Conservation (phyloP, 2,113 vertebrate genomes). For the Alouatta palliata region DNA sequence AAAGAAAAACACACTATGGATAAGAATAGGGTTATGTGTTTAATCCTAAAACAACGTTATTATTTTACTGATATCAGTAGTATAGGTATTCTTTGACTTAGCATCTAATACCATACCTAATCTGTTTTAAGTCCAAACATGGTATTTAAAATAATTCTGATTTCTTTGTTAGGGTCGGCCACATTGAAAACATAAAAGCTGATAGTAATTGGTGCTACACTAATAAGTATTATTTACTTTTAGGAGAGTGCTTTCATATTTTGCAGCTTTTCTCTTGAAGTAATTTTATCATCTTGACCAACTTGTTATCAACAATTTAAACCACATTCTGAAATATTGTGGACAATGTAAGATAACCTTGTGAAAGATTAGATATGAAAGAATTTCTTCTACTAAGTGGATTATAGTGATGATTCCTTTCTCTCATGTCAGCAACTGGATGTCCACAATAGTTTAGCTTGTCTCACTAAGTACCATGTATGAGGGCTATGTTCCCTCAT, state of each 20-base stretch:
- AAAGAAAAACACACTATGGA: not conserved
- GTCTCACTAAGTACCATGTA: not conserved
- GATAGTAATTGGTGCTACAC: not conserved
- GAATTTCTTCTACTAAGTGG: not conserved
- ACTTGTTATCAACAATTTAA: not conserved
- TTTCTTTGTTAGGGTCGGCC: not conserved
- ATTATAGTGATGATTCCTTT: not conserved
- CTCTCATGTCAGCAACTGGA: not conserved
- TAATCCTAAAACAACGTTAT: not conserved
- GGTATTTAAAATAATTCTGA: not conserved
- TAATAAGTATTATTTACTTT: not conserved
- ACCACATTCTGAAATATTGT: not conserved
- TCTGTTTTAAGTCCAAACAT: not conserved
- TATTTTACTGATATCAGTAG: slow-evolving; percentile 5
- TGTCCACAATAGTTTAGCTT: not conserved
- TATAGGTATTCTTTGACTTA: slow-evolving; percentile 16
- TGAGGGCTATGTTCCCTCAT: not conserved
- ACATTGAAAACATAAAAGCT: not conserved
- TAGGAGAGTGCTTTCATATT: not conserved
- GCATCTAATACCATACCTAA: not conserved
- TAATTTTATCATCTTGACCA: not conserved
- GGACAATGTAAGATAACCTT: not conserved
- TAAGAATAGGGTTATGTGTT: not conserved
- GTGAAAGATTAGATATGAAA: not conserved
- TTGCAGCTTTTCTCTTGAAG: not conserved